These are phyloP conservation scores for Thryonomys swinderianus DNA, from an alignment of 2,113 vertebrate genomes.

Conservation along the genomic window DNA sequence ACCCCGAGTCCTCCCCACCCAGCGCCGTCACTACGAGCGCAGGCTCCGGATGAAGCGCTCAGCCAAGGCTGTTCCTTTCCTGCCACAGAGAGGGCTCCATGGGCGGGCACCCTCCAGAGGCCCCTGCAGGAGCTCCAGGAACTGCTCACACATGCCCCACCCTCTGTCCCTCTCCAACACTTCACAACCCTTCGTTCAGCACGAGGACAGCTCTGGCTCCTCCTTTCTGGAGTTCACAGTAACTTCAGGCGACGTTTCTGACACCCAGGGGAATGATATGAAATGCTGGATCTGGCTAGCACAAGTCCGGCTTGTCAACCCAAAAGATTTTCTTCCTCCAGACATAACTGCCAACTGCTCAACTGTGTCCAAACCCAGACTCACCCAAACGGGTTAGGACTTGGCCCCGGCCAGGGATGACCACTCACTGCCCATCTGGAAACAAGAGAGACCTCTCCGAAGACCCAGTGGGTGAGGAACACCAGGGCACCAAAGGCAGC, in stretches of 20 bases:
- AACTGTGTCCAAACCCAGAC: conserved; percentile 38
- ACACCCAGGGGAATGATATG: background rate
- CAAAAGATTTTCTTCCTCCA: background rate
- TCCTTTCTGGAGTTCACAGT: background rate
- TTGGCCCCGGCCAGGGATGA: conserved; percentile 84
- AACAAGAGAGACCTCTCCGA: conserved; percentile 87
- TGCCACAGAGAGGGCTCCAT: background rate
- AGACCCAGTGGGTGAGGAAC: conserved; percentile 87
- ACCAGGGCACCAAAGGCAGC: conserved; percentile 84
- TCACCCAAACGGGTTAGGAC: conserved; percentile 88
- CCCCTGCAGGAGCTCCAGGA: accelerated
- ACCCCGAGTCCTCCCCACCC: background rate
- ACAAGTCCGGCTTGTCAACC: background rate
- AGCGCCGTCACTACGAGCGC: background rate
- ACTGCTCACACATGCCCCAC: too few species aligned
- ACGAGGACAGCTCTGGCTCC: background rate
- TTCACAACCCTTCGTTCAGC: too few species aligned
- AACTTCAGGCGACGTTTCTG: background rate
- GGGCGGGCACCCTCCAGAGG: background rate
- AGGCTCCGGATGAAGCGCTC: background rate
- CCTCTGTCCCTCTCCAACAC: background rate
- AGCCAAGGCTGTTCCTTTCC: background rate
- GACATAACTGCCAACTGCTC: background rate
- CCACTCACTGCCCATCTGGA: conserved; percentile 88
- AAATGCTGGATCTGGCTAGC: background rate